These are phyloP conservation scores for Aptenodytes patagonicus DNA, from an alignment of 2,113 vertebrate species.

Conservation along the genomic window DNA sequence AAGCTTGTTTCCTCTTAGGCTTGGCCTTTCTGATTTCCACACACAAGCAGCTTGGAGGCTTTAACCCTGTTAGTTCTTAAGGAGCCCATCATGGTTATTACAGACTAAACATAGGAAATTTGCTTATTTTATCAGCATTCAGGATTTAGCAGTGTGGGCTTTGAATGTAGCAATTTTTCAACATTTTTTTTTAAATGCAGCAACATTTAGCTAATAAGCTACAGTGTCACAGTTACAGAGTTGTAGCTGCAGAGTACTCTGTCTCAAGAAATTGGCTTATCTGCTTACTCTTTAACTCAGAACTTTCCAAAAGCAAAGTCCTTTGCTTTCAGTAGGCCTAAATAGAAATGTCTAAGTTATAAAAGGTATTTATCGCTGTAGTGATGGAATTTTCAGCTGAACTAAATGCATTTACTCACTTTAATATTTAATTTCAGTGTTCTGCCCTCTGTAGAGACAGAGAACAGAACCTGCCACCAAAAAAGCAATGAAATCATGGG, in stretches of 20 bases:
- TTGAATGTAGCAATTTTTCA: background rate
- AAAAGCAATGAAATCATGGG: background rate
- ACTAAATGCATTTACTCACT: slow-evolving; percentile 35
- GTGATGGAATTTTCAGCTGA: slow-evolving; percentile 16
- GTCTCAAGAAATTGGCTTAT: slow-evolving; percentile 2
- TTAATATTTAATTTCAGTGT: slow-evolving; percentile 39
- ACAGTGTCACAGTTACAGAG: background rate
- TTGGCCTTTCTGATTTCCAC: background rate
- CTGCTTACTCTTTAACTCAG: slow-evolving; percentile 21
- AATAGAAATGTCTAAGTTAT: background rate
- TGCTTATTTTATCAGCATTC: slow-evolving; percentile 15
- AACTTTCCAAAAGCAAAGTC: slow-evolving; percentile 4
- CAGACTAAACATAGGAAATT: slow-evolving; percentile 43
- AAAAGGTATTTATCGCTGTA: slow-evolving; percentile 18
- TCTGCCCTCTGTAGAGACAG: background rate
- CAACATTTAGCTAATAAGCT: background rate
- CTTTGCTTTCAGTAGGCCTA: background rate
- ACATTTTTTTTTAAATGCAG: background rate
- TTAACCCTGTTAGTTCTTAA: slow-evolving; percentile 3
- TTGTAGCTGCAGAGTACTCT: background rate
- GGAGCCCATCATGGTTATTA: background rate
- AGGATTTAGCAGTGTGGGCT: background rate
- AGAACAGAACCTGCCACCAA: background rate
- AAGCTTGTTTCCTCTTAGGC: background rate
- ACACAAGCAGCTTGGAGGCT: background rate